Conservation (phyloP, 2,888 invertebrate genomes). For the Aphodius sticticus region DNA sequence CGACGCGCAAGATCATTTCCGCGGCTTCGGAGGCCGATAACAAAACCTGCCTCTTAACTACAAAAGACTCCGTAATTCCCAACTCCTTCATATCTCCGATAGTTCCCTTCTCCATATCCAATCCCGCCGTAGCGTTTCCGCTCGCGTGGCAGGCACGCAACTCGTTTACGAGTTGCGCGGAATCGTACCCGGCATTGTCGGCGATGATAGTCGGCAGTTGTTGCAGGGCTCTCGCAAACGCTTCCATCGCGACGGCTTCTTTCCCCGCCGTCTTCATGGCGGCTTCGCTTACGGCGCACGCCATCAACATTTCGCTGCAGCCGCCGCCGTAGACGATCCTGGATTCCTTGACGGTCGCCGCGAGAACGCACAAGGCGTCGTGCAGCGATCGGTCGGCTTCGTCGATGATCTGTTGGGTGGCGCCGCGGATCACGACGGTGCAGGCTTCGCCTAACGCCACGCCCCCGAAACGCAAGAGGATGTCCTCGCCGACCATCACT, state of each 20-base stretch:
- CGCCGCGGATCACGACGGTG: conserved; percentile 95
- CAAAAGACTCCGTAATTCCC: conserved; percentile 96
- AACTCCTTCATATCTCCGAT: conserved; percentile 89
- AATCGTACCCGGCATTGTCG: conserved; percentile 99
- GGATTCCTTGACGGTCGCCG: conserved; percentile 94
- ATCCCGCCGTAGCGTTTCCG: conserved; percentile 78
- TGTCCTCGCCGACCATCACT: conserved; percentile 98
- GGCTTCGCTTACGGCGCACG: conserved; percentile 84
- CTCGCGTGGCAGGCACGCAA: conserved; percentile 87
- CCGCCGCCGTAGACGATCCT: conserved; percentile 86
- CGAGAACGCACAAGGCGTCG: conserved; percentile 96
- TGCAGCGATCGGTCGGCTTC: conserved; percentile 98
- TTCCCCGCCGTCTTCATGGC: conserved; percentile 94
- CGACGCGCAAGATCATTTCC: conserved; percentile 98
- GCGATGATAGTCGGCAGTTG: conserved; percentile 95
- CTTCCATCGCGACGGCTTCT: conserved; percentile 96
- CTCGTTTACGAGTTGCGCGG: conserved; percentile 92
- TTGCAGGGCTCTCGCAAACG: conserved; percentile 89
- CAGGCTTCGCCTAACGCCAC: conserved; percentile 97
- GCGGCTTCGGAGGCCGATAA: conserved; percentile 96
- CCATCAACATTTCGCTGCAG: conserved; percentile 97
- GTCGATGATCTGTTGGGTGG: conserved; percentile 97
- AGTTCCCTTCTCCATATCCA: conserved; percentile 90
- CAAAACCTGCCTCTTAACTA: conserved; percentile 95
- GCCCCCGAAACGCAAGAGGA: conserved; percentile 91